phyloP scores from a whole-genome alignment of 1,140 invertebrate species.

The Drosophila varians region DNA sequence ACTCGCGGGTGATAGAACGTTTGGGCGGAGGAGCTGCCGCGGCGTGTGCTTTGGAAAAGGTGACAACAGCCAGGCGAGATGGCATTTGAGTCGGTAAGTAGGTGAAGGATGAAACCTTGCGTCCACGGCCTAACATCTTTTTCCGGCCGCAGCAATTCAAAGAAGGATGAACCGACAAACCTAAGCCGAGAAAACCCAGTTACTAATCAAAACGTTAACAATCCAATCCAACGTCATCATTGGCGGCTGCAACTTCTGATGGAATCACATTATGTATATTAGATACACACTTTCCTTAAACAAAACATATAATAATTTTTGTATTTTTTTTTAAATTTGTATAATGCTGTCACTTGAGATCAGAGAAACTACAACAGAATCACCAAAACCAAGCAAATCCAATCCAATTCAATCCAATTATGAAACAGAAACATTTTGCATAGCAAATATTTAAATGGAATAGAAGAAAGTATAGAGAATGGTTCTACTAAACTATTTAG shows the following conservation, averaged over 20 bases:
- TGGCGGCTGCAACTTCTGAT: neutral
- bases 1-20: conserved; percentile 65
- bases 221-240: neutral
- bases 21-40: conserved; percentile 33
- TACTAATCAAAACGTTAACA: neutral
- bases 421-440: conserved; percentile 19
- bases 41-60: conserved; percentile 34
- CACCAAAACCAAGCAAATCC: neutral
- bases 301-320: neutral
- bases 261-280: neutral
- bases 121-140: too few relatives aligned
- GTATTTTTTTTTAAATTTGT: neutral
- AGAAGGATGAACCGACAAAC: neutral
- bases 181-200: neutral
- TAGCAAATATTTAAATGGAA: conserved; percentile 25
- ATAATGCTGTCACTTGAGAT: conserved; percentile 20
- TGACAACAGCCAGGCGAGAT: conserved; percentile 48
- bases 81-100: conserved; percentile 26
- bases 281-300: conserved; percentile 37
- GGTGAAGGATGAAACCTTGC: too few relatives aligned
- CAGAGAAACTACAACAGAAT: conserved; percentile 20
- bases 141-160: conserved; percentile 3
- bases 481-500: conserved; percentile 52
- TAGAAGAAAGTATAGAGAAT: conserved; percentile 3
- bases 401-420: conserved; percentile 30